A percentile compares a stretch with the other conserved stretches of the same genome.
These are phyloP conservation scores for Triplophysa rosa DNA, from an alignment of 2,113 vertebrate genomes.

Conservation along the genomic window DNA sequence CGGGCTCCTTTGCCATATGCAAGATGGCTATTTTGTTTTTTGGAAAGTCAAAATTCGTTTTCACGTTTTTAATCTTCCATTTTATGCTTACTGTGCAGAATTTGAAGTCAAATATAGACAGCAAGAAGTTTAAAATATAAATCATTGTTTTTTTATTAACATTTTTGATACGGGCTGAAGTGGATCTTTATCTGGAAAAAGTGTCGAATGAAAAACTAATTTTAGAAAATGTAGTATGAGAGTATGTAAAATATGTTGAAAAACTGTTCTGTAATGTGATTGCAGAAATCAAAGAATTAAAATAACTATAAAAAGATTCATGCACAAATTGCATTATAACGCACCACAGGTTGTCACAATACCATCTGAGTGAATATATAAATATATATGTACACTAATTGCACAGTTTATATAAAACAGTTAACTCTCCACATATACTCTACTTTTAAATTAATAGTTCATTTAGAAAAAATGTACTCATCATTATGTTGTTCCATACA, in stretches of 20 bases:
- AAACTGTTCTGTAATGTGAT: too few species aligned
- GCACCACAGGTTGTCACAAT: not conserved
- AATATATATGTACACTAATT: not conserved
- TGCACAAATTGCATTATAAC: not conserved
- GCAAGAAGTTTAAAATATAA: not conserved
- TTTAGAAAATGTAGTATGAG: too few species aligned
- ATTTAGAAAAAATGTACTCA: too few species aligned
- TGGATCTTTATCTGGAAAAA: not conserved
- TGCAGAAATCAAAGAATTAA: too few species aligned
- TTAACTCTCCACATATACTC: too few species aligned
- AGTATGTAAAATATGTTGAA: too few species aligned
- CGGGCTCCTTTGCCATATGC: conserved; percentile 17
- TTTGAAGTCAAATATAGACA: not conserved
- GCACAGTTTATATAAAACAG: too few species aligned
- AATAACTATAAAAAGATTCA: too few species aligned
- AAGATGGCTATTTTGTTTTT: not conserved
- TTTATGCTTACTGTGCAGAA: conserved; percentile 1
- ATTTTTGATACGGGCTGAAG: not conserved
- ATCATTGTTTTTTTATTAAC: not conserved
- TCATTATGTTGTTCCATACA: too few species aligned
- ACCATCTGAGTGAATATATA: not conserved
- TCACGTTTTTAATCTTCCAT: conserved; percentile 11
- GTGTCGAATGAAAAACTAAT: too few species aligned
- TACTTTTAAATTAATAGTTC: too few species aligned
- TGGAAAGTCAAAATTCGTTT: conserved; percentile 19